phyloP scores from a whole-genome alignment of 2,113 vertebrate genomes.

The Vicugna pacos region DNA sequence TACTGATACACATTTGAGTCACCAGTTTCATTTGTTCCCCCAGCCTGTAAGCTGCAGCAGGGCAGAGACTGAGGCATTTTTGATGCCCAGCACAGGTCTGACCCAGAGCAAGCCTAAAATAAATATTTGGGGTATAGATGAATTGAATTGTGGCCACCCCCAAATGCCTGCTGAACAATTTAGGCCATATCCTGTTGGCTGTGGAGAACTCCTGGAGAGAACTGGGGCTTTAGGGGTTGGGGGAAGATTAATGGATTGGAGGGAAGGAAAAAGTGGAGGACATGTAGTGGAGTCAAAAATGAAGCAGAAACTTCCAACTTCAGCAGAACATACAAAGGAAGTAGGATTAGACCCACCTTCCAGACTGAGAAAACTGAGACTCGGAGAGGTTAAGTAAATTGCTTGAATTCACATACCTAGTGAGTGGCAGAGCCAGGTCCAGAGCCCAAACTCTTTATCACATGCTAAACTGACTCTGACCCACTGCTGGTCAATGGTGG shows the following conservation, averaged over 20 bases:
- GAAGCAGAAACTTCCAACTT: conserved; percentile 17
- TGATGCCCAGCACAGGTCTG: conserved; percentile 8
- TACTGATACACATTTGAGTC: not conserved
- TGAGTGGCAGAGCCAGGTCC: not conserved
- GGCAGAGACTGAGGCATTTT: not conserved
- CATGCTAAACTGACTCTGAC: not conserved
- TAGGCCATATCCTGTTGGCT: conserved; percentile 45
- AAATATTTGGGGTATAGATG: conserved; percentile 52
- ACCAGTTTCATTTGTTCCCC: not conserved
- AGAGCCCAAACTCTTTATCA: not conserved
- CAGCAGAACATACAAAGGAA: not conserved
- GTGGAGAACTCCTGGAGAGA: not conserved
- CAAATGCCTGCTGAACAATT: conserved; percentile 47
- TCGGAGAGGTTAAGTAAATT: conserved; percentile 16
- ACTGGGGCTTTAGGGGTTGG: not conserved
- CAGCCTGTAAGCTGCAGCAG: not conserved
- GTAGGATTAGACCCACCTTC: not conserved
- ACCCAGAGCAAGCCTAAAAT: conserved; percentile 38
- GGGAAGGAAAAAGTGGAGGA: not conserved
- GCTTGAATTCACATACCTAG: not conserved
- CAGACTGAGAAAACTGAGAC: conserved; percentile 16
- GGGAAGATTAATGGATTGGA: conserved; percentile 17
- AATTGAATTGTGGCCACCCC: conserved; percentile 18
- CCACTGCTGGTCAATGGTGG: not conserved
- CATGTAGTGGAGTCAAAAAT: conserved; percentile 11